Evolutionary conservation across 2,888 invertebrate genomes (phyloP), one percentile per base, ranked within the genome.

Genomic region (Mechanitis mazaeus): DNA sequence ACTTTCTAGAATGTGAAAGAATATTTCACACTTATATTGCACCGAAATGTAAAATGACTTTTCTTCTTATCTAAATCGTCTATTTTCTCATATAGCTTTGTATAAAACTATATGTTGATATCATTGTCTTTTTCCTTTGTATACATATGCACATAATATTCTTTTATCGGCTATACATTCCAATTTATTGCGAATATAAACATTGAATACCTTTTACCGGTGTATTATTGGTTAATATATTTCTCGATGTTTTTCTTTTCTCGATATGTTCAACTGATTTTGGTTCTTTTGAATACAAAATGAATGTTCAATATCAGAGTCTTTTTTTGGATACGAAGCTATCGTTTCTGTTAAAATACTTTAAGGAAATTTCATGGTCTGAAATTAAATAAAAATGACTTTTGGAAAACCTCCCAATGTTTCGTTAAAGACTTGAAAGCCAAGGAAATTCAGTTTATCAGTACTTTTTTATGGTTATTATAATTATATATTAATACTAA

Each of bases 1-100:
- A 63, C 42, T 57, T 54, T 47, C 33, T 50, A 42, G 42, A 59
- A 63, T 58, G 55, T 33, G 74, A 75, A 74, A 77, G 77, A 20
- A 81, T 79, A 79, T 78, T 78, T 76, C 72, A 73, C 74, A 79
- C 82, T 78, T 79, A 78, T 78, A 74, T 73, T 72, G 76, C 71
- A 73, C 70, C 54, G 28, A 47, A 55, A 61, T 61, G 66, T 69
- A 60, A 70, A 80, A 82, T 83, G 73, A 75, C 75, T 79, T 82
- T 80, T 78, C 81, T 79, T 80, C 77, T 84, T 85, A 84, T 85
- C 83, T 84, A 81, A 85, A 85, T 81, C 85, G 81, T 84, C 82
- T 79, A 74, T 81, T 80, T 73, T 69, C 71, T 73, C 71, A 72
- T 74, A 72, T 68, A 60, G 69, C 69, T 69, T 75, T 75, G 64